Base-by-base conservation (phyloP, 2,888 invertebrate genomes). In the Argyresthia goedartella region DNA sequence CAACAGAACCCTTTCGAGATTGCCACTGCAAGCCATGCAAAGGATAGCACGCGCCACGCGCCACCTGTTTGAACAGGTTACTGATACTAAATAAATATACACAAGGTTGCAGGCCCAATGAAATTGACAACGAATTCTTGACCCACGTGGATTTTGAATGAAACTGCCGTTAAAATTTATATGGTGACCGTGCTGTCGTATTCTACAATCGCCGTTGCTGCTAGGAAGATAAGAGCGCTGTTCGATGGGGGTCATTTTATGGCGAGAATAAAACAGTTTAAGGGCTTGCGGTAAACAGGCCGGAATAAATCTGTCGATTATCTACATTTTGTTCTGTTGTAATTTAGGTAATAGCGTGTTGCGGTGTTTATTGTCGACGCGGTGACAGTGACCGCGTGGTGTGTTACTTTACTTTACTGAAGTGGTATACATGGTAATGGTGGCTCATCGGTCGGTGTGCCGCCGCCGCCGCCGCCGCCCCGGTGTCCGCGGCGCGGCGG, bases 381-480 rank as follows among this genome's bases (percentile, higher is more conserved):
- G 9, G 49, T 14, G 49, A 50, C 39, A 49, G 13, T 13, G 50
- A 14, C 13, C 33, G 9, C 9, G 33, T n/a, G 44, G 25, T 25
- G 25, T 25, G 25, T 25, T 25, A 25, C 25, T 25, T 25, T 25
- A 25, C 25, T n/a, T n/a, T n/a, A n/a, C n/a, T n/a, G n/a, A n/a
- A n/a, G 15, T 43, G 43, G 15, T 43, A 43, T 43, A 1, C 16
- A n/a, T 34, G 25, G 33, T 16, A 16, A 11, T 11, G 11, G 51
- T 25, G 34, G 50, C 13, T 42, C 6, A 14, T 4, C 11, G 36
- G 35, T 7, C 50, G 52, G 51, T 47, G 43, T 62, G 65, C 71
- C 68, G 71, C 71, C 68, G 69, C 73, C 66, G 66, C 67, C 67
- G 69, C 66, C 66, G 71, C 67, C 70, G 68, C 69, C 65, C 64